Evolutionary conservation across 2,888 invertebrate species (phyloP).

Genomic region (Leptinotarsa rubiginosa): DNA sequence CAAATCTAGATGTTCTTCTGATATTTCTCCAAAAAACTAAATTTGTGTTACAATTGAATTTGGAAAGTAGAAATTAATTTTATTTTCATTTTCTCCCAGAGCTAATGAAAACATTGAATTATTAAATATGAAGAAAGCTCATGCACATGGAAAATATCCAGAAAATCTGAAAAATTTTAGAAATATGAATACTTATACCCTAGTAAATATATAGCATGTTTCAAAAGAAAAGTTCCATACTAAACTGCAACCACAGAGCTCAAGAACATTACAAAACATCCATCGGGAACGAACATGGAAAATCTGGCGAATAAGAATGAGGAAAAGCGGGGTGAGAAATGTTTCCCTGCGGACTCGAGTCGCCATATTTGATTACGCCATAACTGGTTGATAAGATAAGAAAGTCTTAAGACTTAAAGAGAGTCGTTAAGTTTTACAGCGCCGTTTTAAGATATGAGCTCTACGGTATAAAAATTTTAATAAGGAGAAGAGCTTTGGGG

Average conservation of each 20-base stretch:
- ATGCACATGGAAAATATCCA: too few species aligned
- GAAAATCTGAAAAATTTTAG: too few species aligned
- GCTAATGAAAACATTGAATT: too few species aligned
- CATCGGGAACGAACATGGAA: neutral
- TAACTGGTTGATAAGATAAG: conserved; percentile 66
- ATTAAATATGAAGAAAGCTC: too few species aligned
- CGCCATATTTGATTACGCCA: conserved; percentile 64
- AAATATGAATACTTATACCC: too few species aligned
- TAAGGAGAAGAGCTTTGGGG: conserved; percentile 42
- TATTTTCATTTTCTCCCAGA: too few species aligned
- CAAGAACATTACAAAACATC: neutral
- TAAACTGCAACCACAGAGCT: neutral
- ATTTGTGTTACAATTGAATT: too few species aligned
- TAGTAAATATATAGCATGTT: too few species aligned
- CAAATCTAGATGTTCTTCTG: too few species aligned
- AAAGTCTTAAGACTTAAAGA: conserved; percentile 63
- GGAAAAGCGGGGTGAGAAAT: conserved; percentile 38
- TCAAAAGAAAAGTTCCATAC: too few species aligned
- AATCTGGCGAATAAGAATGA: conserved; percentile 30
- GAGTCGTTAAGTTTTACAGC: conserved; percentile 64
- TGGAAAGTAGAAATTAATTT: too few species aligned
- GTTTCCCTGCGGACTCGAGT: conserved; percentile 53
- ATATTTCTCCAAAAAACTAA: too few species aligned
- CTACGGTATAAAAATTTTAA: conserved; percentile 52
- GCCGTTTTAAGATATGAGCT: conserved; percentile 56